A percentile compares a stretch with the other conserved stretches of the same genome.
Evolutionary conservation across 2,797 vertebrate species (phyloP).

Genomic region (Poeciliopsis presidionis): DNA sequence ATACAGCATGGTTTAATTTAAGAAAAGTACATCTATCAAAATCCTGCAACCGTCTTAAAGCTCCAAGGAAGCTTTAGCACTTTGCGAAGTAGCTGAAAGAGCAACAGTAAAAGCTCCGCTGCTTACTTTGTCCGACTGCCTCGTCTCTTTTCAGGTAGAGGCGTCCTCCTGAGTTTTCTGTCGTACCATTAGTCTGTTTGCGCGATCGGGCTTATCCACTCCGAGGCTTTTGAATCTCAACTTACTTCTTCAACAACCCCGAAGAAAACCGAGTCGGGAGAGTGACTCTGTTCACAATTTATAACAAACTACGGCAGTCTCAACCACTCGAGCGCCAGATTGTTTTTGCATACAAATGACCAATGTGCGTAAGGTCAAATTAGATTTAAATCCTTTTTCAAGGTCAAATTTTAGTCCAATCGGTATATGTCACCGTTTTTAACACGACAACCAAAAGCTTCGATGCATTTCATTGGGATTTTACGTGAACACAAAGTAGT

Average conservation of each 20-base stretch:
- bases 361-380: neutral
- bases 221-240: slow-evolving; percentile 32
- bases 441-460: neutral
- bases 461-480: neutral
- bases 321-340: neutral
- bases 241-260: slow-evolving; percentile 22
- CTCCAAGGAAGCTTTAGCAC: slow-evolving; percentile 12
- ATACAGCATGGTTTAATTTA: slow-evolving; percentile 1
- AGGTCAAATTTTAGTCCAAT: neutral
- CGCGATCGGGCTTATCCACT: slow-evolving; percentile 39
- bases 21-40: slow-evolving; percentile 35
- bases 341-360: slow-evolving; percentile 24
- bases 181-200: slow-evolving; percentile 17
- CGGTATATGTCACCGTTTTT: neutral
- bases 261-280: slow-evolving; percentile 4
- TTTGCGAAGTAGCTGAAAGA: slow-evolving; percentile 16
- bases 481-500: neutral
- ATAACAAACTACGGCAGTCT: slow-evolving; percentile 15
- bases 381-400: neutral
- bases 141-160: slow-evolving; percentile 30
- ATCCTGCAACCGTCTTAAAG: slow-evolving; percentile 16
- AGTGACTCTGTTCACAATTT: neutral
- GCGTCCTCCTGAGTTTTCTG: slow-evolving; percentile 39
- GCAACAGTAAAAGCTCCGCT: slow-evolving; percentile 23
- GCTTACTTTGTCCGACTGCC: slow-evolving; percentile 33